Base-by-base conservation (phyloP, 1,140 invertebrate species). In the Zaprionus taronus region DNA sequence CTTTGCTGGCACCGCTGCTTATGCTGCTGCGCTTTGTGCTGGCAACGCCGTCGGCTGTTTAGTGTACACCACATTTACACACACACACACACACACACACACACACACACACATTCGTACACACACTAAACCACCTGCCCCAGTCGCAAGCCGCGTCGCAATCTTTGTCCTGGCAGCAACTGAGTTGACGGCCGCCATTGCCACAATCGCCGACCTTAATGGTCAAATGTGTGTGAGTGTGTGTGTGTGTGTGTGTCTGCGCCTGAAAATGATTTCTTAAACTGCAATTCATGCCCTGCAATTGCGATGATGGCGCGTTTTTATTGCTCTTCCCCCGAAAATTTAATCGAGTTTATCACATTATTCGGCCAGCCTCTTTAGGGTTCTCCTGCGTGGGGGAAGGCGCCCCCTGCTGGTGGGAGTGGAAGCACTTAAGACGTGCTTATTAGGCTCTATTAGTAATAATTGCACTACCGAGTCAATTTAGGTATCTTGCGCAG, bases 391-490 rank as follows among this genome's bases (percentile, higher is more conserved):
- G 41, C 60, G 36, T 24, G 34, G 24, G 5, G 22, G 14, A 15
- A 12, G 20, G 11, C 31, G 9, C 31, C 31, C 31, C 9, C 11
- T 12, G 11, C 1, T 36, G 26, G 4, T 67, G 65, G 56, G 47
- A n/a, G 31, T 26, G 38, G 38, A 76, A 76, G 78, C 84, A 89
- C 81, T 87, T 84, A 81, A 72, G 81, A 87, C 74, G 78, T 87
- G 84, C 85, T 89, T 89, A 89, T 89, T 89, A 81, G 85, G 85
- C 67, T 75, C 85, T 89, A 89, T 89, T 89, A 89, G 85, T 76
- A 89, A 89, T 89, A 89, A 89, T 90, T 89, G 85, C 81, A 90
- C 84, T 84, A 81, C 84, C 38, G 84, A 89, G 84, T 77, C 87
- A 90, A 89, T 84, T 89, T 89, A 81, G 74, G 83, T 76, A 76